Conservation (phyloP, 2,113 vertebrate genomes). For the Pandion haliaetus region DNA sequence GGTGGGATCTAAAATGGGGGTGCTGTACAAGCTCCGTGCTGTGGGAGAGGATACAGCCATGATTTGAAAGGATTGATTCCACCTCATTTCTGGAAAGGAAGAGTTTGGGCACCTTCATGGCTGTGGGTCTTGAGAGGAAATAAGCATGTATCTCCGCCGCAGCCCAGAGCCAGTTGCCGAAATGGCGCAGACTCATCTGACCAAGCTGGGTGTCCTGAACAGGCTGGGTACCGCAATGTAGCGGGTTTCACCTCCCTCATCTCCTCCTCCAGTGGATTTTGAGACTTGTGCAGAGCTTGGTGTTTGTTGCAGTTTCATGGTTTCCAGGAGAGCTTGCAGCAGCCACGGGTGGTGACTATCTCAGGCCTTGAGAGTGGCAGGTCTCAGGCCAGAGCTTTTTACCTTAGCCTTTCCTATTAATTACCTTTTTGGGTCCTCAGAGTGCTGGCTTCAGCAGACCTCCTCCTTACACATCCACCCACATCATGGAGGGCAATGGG, state of each 20-base stretch:
- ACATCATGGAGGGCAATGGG: no score
- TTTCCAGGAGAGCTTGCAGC: background rate
- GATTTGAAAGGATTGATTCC: background rate
- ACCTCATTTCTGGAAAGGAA: background rate
- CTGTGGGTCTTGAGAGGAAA: background rate
- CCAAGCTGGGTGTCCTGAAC: background rate
- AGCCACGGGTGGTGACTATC: fast-evolving
- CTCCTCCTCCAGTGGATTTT: background rate
- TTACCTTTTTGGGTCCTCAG: background rate
- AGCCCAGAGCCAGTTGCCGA: background rate
- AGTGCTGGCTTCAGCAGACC: background rate
- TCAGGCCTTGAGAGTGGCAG: background rate
- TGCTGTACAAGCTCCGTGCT: background rate
- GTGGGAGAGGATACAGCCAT: background rate
- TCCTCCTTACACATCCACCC: fast-evolving
- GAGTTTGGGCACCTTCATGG: background rate
- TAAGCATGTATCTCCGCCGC: background rate
- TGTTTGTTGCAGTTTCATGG: background rate
- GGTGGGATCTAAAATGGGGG: background rate
- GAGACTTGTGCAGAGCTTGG: background rate
- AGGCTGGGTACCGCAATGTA: background rate
- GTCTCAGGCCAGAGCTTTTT: background rate
- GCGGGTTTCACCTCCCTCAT: background rate
- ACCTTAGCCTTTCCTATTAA: background rate
- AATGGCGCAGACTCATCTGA: background rate